Evolutionary conservation across 2,113 vertebrate genomes (phyloP).

Genomic region (Chiloscyllium plagiosum): DNA sequence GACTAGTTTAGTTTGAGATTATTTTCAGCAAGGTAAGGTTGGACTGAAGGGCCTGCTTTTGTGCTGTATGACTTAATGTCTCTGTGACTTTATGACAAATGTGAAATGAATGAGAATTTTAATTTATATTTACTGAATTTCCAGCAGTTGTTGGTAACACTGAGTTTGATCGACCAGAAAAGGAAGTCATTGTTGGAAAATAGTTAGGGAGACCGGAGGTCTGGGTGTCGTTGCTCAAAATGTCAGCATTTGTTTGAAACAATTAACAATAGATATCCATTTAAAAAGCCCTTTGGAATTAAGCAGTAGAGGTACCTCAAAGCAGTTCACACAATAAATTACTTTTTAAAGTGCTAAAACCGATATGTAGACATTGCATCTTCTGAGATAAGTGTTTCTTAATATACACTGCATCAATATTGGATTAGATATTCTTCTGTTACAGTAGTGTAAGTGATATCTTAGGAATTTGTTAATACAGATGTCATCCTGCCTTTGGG

Average conservation of each 20-base stretch:
- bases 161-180: background rate
- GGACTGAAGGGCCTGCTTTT: no score
- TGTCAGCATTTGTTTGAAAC: background rate
- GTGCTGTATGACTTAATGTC: no score
- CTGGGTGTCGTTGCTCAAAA: background rate
- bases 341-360: slow-evolving; percentile 6
- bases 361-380: background rate
- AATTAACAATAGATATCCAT: background rate
- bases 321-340: slow-evolving; percentile 18
- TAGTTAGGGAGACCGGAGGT: background rate
- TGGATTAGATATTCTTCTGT: slow-evolving; percentile 2
- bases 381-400: slow-evolving; percentile 28
- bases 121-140: background rate
- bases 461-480: background rate
- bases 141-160: background rate
- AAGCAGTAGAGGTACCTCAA: background rate
- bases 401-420: slow-evolving; percentile 24
- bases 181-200: background rate
- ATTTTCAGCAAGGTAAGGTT: no score
- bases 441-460: slow-evolving; percentile 1
- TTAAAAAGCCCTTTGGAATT: background rate
- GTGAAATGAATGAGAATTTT: background rate
- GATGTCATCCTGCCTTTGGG: background rate
- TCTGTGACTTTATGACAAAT: background rate
- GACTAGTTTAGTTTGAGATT: no score